Evolutionary conservation across 2,797 vertebrate genomes (phyloP), one percentile per base, ranked within the genome.

Genomic region (Chloroceryle amazona): DNA sequence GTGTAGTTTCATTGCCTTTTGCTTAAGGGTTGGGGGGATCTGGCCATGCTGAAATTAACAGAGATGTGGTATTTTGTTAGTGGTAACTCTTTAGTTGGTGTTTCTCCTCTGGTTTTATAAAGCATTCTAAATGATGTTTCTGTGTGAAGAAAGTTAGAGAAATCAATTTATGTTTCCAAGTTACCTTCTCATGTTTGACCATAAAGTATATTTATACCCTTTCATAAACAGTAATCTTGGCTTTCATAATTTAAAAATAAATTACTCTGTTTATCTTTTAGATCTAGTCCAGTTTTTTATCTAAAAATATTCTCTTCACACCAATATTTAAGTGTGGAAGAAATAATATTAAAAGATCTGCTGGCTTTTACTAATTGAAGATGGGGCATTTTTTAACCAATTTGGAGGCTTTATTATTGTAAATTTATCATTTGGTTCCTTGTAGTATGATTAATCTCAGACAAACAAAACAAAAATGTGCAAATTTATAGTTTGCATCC

Each of bases 391-490:
- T 52, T 76, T 86, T n/a, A 74, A 66, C 19, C 41, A 46, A 4
- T 85, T 81, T 29, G 70, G 70, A 60, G 60, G 33, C 52, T 83
- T 73, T 60, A 42, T 94, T 75, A 57, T 60, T 94, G 70, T 95
- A 96, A 97, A 97, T 97, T 86, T 47, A 81, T 95, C 85, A 73
- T 75, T 86, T 54, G 29, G 29, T 91, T 93, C 61, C 71, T 81
- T 90, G 62, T 49, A 67, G 47, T 81, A 9, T 94, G 90, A 96
- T 95, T 95, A 79, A 95, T 96, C 70, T 94, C 70, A 74, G 80
- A 75, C 95, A 90, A 88, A 81, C 63, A 62, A 89, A 96, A 95
- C 89, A 46, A 66, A 66, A 95, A 95, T 13, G 17, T 91, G 54
- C 78, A 94, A 63, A 94, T 97, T 84, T 91, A 90, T 92, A 63